phyloP scores from a whole-genome alignment of 2,888 invertebrate species.

The Agrochola lota region DNA sequence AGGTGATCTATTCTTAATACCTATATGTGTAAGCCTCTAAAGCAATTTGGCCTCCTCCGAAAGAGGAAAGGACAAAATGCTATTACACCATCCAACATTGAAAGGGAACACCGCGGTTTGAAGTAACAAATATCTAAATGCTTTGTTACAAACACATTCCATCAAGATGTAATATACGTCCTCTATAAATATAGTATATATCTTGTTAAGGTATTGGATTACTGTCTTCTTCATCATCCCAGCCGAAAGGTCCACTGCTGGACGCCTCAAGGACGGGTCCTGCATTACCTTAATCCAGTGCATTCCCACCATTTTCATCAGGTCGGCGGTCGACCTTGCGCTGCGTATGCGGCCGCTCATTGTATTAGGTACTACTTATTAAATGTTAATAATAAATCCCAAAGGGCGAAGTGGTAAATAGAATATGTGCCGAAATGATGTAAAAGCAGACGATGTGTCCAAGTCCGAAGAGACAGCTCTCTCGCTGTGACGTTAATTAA shows the following conservation, averaged over 20 bases:
- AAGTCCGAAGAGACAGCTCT: conserved; percentile 14
- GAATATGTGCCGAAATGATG: not conserved
- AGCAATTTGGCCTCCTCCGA: too few species aligned
- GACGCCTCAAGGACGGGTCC: not conserved
- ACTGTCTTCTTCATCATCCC: not conserved
- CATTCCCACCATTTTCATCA: not conserved
- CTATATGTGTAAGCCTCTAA: too few species aligned
- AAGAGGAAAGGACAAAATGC: too few species aligned
- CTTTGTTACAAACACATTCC: too few species aligned
- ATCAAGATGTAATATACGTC: too few species aligned
- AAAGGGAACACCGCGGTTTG: too few species aligned
- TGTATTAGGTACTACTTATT: not conserved
- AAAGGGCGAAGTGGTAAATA: not conserved
- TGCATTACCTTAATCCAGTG: not conserved
- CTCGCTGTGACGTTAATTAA: conserved; percentile 62
- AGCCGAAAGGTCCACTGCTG: not conserved
- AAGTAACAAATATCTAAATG: too few species aligned
- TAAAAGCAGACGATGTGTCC: conserved; percentile 17
- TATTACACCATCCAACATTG: too few species aligned
- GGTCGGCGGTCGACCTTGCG: not conserved
- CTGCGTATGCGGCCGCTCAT: not conserved
- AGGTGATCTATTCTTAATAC: too few species aligned
- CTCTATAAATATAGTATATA: too few species aligned
- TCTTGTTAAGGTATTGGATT: not conserved
- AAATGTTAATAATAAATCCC: not conserved